Evolutionary conservation across 2,113 vertebrate species (phyloP).

Genomic region (Meleagris gallopavo): DNA sequence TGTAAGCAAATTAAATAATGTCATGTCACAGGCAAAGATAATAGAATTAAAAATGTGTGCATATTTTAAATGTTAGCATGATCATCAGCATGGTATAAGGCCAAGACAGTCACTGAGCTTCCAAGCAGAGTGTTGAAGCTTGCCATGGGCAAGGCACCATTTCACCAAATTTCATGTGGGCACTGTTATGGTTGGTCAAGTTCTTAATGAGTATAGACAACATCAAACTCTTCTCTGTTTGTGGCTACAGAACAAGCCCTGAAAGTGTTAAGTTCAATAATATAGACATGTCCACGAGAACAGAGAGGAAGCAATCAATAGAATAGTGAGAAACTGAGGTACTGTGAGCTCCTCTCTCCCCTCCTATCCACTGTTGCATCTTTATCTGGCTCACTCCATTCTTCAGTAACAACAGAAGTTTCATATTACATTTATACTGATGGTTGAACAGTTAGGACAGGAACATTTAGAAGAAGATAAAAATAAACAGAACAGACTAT

Average conservation of each 20-base stretch:
- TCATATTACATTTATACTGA: background rate
- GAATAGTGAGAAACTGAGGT: background rate
- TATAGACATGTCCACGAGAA: background rate
- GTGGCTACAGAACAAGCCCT: background rate
- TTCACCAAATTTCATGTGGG: background rate
- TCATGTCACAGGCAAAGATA: background rate
- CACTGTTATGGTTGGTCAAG: background rate
- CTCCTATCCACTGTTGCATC: background rate
- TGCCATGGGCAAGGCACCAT: background rate
- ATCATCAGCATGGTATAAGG: background rate
- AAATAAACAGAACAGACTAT: background rate
- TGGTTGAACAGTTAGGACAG: background rate
- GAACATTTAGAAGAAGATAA: background rate
- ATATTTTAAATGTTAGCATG: background rate
- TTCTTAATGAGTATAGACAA: background rate
- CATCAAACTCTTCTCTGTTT: background rate
- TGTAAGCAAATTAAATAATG: background rate
- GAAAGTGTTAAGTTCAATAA: background rate
- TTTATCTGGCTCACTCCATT: fast-evolving
- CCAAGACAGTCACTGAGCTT: background rate
- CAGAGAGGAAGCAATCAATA: background rate
- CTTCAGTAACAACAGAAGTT: background rate
- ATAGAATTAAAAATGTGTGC: background rate
- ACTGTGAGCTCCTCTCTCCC: background rate
- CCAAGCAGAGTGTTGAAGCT: background rate